These are phyloP conservation scores for Gryllus bimaculatus DNA, from an alignment of 1,140 invertebrate genomes.

Conservation along the genomic window DNA sequence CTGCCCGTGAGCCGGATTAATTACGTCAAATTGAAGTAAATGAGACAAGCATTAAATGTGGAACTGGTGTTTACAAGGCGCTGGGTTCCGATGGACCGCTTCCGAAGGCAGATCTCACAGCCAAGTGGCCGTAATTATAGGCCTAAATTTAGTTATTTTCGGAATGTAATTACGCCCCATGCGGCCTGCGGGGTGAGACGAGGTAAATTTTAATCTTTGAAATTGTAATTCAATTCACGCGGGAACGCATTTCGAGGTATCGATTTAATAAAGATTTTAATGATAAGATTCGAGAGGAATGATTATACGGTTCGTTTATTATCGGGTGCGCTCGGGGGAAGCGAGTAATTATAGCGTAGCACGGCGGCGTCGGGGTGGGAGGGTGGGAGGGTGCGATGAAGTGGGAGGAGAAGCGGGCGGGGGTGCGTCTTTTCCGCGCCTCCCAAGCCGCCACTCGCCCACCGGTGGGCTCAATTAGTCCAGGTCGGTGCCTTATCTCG, in stretches of 20 bases:
- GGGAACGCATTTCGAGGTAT: background rate
- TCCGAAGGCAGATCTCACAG: background rate
- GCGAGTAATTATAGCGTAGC: background rate
- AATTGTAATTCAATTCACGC: constrained; percentile 5
- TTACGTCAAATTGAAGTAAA: constrained; percentile 5
- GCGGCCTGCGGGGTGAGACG: background rate
- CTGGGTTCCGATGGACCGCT: background rate
- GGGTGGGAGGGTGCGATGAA: too few species aligned
- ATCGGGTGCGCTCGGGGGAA: background rate
- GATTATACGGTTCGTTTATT: background rate
- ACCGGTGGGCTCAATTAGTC: too few species aligned
- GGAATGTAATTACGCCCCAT: background rate
- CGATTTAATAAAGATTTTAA: constrained; percentile 6
- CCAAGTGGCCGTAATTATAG: background rate
- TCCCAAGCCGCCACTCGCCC: too few species aligned
- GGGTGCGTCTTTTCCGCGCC: background rate
- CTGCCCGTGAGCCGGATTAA: background rate
- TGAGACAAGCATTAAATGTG: constrained; percentile 4
- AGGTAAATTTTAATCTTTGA: background rate
- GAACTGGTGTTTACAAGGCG: background rate
- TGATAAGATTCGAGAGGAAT: background rate
- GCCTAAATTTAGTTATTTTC: constrained; percentile 2
- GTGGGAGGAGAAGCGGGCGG: background rate
- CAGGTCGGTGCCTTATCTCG: too few species aligned
- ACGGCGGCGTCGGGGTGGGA: background rate